phyloP scores from a whole-genome alignment of 1,140 invertebrate genomes.

The Zeugodacus cucurbitae region DNA sequence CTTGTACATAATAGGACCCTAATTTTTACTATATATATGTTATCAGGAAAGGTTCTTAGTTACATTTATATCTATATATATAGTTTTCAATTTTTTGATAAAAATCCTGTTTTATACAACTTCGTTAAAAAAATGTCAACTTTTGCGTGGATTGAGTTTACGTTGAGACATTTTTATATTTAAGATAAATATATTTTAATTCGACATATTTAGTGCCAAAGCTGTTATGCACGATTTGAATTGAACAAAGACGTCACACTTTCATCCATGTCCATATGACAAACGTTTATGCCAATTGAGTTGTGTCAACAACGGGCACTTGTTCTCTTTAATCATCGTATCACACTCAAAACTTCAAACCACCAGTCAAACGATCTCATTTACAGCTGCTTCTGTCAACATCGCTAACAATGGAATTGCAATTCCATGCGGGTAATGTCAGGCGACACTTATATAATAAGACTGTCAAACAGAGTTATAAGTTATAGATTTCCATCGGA shows the following conservation, averaged over 20 bases:
- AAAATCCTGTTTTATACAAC: no score
- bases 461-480: no score
- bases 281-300: constrained; percentile 23
- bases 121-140: no score
- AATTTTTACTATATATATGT: no score
- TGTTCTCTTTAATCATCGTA: background rate
- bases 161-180: background rate
- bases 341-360: background rate
- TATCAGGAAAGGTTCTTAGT: no score
- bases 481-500: constrained; percentile 25
- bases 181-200: background rate
- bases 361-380: background rate
- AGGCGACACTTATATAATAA: no score
- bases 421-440: background rate
- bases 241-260: background rate
- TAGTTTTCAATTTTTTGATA: no score
- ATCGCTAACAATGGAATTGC: background rate
- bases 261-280: no score
- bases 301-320: background rate
- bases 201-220: background rate
- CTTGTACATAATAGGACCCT: no score
- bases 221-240: background rate
- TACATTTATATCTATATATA: no score
- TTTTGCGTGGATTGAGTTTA: background rate
- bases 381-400: background rate